Conservation (phyloP, 2,888 invertebrate genomes). For the Agrochola litura region DNA sequence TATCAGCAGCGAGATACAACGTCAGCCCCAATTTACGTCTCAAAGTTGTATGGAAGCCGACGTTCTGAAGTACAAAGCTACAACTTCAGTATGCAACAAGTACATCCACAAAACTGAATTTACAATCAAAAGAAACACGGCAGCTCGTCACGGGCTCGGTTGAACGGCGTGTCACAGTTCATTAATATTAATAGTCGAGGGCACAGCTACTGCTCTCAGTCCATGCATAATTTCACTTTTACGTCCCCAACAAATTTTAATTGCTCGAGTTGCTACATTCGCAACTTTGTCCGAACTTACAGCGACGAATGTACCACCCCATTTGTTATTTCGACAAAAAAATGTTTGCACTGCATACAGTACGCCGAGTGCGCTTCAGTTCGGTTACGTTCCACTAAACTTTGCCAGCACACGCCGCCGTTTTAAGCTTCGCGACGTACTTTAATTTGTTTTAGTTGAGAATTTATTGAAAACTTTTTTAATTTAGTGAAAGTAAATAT, state of each 20-base stretch:
- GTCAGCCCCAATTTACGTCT: slow-evolving; percentile 51
- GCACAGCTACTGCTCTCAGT: slow-evolving; percentile 80
- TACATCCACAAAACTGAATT: slow-evolving; percentile 81
- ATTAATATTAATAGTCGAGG: slow-evolving; percentile 88
- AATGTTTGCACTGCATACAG: slow-evolving; percentile 59
- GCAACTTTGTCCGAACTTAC: slow-evolving; percentile 75
- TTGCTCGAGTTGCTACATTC: slow-evolving; percentile 80
- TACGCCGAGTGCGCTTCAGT: slow-evolving; percentile 58
- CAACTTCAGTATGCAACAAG: slow-evolving; percentile 82
- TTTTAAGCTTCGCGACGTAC: slow-evolving; percentile 63
- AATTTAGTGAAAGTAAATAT: slow-evolving; percentile 59
- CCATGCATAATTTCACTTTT: slow-evolving; percentile 86
- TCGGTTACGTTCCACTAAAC: slow-evolving; percentile 64
- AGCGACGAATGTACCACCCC: slow-evolving; percentile 69
- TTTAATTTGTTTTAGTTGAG: slow-evolving; percentile 67
- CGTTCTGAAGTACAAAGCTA: slow-evolving; percentile 61
- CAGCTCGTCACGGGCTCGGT: slow-evolving; percentile 73
- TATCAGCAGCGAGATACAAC: slow-evolving; percentile 43
- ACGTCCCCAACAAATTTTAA: slow-evolving; percentile 85
- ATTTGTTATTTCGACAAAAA: slow-evolving; percentile 67
- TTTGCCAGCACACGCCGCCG: slow-evolving; percentile 56
- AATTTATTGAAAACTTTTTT: slow-evolving; percentile 65
- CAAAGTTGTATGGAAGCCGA: slow-evolving; percentile 48
- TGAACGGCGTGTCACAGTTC: slow-evolving; percentile 86
- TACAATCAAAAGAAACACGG: slow-evolving; percentile 86